A percentile compares a stretch with the other conserved stretches of the same genome.
These are phyloP conservation scores for Augochlorella aurata DNA, from an alignment of 2,888 invertebrate species.

Conservation along the genomic window DNA sequence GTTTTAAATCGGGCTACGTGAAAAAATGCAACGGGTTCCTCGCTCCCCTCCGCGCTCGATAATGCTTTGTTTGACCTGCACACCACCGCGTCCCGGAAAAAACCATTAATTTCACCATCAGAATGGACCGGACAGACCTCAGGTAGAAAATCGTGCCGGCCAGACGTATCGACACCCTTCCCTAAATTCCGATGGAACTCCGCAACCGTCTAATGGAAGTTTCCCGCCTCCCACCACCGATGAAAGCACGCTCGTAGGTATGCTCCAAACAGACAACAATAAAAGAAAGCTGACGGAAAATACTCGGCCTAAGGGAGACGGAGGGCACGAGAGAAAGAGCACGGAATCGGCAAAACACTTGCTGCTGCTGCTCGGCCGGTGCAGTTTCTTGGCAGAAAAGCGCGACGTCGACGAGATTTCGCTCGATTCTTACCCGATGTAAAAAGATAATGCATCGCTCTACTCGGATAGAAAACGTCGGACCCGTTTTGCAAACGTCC, in stretches of 20 bases:
- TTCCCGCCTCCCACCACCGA: constrained; percentile 55
- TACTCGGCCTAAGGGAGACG: background rate
- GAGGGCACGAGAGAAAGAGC: background rate
- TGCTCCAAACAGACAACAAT: constrained; percentile 63
- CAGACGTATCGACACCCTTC: constrained; percentile 69
- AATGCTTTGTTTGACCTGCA: constrained; percentile 70
- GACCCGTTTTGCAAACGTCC: too few species aligned
- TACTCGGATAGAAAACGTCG: background rate
- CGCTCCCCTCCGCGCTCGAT: constrained; percentile 23
- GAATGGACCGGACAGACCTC: constrained; percentile 62
- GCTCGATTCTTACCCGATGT: background rate
- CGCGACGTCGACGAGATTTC: constrained; percentile 29
- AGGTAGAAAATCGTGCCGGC: constrained; percentile 67
- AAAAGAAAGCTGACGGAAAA: constrained; percentile 54
- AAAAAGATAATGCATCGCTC: background rate
- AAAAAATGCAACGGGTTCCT: constrained; percentile 63
- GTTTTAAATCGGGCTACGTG: constrained; percentile 61
- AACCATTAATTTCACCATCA: constrained; percentile 67
- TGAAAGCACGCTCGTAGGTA: constrained; percentile 60
- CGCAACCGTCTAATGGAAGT: constrained; percentile 66
- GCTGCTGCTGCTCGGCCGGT: constrained; percentile 11
- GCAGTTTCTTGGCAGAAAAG: constrained; percentile 5
- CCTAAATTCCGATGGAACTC: constrained; percentile 66
- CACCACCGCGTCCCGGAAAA: constrained; percentile 59
- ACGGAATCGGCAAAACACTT: constrained; percentile 28